These are phyloP conservation scores for Heliconius cydno DNA, from an alignment of 2,888 invertebrate genomes.

Conservation along the genomic window DNA sequence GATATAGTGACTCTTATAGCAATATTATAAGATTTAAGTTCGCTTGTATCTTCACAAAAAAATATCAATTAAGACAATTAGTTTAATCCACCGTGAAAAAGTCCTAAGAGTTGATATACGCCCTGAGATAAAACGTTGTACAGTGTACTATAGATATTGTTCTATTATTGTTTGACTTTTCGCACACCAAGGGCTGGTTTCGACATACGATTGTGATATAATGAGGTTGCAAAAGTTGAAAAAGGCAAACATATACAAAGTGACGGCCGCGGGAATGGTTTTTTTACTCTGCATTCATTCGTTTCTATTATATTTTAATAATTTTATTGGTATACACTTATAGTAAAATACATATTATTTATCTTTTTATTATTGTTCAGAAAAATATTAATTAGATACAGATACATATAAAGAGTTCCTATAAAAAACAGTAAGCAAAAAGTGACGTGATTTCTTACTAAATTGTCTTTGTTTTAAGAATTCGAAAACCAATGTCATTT, in stretches of 20 bases:
- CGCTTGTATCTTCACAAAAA: no score
- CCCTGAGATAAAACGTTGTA: slow-evolving; percentile 41
- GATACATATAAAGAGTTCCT: not conserved
- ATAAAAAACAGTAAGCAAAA: not conserved
- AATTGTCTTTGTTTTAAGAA: not conserved
- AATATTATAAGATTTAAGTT: no score
- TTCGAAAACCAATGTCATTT: no score
- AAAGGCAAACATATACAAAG: slow-evolving; percentile 32
- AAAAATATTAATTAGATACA: no score
- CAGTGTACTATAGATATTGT: slow-evolving; percentile 58
- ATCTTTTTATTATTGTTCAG: no score
- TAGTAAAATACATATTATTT: not conserved
- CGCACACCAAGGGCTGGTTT: slow-evolving; percentile 70
- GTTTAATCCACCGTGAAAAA: slow-evolving; percentile 10
- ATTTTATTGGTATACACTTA: not conserved
- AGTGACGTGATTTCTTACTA: not conserved
- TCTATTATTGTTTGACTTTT: slow-evolving; percentile 67
- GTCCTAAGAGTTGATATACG: slow-evolving; percentile 31
- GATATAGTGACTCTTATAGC: no score
- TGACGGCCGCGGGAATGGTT: slow-evolving; percentile 41
- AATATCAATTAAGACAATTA: not conserved
- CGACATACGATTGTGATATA: slow-evolving; percentile 68
- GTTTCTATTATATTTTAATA: slow-evolving; percentile 28
- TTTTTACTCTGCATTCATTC: slow-evolving; percentile 27
- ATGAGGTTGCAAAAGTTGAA: slow-evolving; percentile 51